Percentiles rank a stretch among this genome's conserved stretches.
These are phyloP conservation scores for Diadophis punctatus DNA, from an alignment of 2,113 vertebrate genomes.

Conservation along the genomic window DNA sequence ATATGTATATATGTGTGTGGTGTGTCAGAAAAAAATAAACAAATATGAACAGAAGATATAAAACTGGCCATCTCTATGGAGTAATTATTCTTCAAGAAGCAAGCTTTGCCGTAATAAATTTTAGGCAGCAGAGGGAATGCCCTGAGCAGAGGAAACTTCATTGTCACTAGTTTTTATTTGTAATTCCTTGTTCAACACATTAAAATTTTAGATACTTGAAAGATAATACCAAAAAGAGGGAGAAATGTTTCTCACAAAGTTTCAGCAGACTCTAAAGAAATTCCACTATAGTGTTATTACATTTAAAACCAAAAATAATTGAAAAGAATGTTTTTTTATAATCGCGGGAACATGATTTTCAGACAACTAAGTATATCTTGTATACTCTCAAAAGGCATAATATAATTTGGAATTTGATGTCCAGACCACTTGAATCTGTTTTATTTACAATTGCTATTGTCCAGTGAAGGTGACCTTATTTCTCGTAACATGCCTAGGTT, in stretches of 20 bases:
- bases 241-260: neutral
- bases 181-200: neutral
- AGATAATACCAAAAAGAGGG: neutral
- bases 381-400: neutral
- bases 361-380: neutral
- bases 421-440: neutral
- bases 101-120: neutral
- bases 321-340: neutral
- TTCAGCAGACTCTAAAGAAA: neutral
- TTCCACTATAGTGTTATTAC: neutral
- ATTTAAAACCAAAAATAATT: neutral
- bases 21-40: neutral
- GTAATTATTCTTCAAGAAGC: neutral
- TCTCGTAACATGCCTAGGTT: neutral
- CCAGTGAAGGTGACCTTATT: neutral
- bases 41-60: neutral
- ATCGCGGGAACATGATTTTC: neutral
- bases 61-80: neutral
- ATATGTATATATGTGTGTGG: neutral
- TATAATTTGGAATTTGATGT: neutral
- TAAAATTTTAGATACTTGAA: neutral
- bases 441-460: neutral
- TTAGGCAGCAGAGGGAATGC: neutral
- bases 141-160: neutral
- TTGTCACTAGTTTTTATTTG: neutral